phyloP scores from a whole-genome alignment of 2,797 vertebrate species.

The Kryptopterus vitreolus region DNA sequence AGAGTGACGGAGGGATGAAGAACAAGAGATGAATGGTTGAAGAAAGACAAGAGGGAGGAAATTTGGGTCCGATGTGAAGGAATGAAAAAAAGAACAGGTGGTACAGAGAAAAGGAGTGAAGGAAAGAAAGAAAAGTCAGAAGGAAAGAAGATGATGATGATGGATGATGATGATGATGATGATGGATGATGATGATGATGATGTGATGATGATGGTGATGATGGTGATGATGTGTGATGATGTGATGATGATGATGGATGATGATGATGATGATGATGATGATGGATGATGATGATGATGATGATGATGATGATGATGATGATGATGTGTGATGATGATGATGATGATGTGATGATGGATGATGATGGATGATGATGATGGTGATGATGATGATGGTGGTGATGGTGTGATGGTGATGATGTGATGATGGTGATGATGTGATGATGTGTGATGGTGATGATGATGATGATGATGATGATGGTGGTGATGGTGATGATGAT shows the following conservation, averaged over 20 bases:
- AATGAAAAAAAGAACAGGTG: not conserved
- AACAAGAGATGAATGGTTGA: slow-evolving; percentile 18
- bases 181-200: slow-evolving; percentile 19
- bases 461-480: slow-evolving; percentile 9
- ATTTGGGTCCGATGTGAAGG: slow-evolving; percentile 1
- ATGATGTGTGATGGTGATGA: too few relatives aligned
- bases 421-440: too few relatives aligned
- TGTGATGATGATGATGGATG: too few relatives aligned
- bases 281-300: slow-evolving; percentile 19
- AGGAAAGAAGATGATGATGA: not conserved
- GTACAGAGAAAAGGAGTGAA: not conserved
- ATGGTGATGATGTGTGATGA: too few relatives aligned
- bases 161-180: not conserved
- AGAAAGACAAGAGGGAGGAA: slow-evolving; percentile 19
- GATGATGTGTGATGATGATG: too few relatives aligned
- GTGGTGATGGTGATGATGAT: not conserved
- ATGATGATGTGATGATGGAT: too few relatives aligned
- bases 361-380: too few relatives aligned
- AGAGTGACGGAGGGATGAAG: slow-evolving; percentile 20
- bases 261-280: not conserved
- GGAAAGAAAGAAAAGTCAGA: not conserved
- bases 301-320: too few relatives aligned
- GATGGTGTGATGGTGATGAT: too few relatives aligned
- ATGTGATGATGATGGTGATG: too few relatives aligned
- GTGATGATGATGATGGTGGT: not conserved